phyloP scores from a whole-genome alignment of 2,888 invertebrate genomes.

The Stenchaetothrips biformis region DNA sequence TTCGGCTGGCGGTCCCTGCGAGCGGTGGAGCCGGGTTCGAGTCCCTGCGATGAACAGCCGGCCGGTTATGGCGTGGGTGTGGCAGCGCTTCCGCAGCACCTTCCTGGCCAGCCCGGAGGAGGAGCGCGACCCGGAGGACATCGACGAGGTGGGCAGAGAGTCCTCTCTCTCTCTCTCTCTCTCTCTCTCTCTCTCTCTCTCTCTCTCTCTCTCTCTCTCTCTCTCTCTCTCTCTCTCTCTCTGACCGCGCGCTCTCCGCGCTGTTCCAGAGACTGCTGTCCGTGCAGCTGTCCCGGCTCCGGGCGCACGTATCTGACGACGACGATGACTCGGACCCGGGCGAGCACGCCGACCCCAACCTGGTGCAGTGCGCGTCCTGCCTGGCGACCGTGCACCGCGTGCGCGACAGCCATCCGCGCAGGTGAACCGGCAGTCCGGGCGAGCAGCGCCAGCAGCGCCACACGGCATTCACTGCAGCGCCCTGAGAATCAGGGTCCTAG shows the following conservation, averaged over 20 bases:
- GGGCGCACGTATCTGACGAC: background rate
- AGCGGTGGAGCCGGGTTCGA: no score
- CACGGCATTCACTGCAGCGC: no score
- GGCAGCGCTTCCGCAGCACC: conserved; percentile 42
- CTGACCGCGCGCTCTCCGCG: no score
- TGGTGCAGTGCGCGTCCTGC: conserved; percentile 2
- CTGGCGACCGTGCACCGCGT: background rate
- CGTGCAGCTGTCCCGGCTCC: conserved; percentile 13
- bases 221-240: conserved; percentile 1
- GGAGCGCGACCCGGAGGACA: conserved; percentile 33
- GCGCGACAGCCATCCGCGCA: background rate
- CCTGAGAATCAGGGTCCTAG: no score
- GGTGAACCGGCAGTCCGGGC: background rate
- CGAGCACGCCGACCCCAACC: background rate
- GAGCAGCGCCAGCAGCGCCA: no score
- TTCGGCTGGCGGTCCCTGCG: background rate
- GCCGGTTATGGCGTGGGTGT: conserved; percentile 42
- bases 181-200: conserved; percentile 26
- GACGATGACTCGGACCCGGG: conserved; percentile 10
- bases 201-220: conserved; percentile 7
- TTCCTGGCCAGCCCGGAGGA: conserved; percentile 37
- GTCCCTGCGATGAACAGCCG: background rate
- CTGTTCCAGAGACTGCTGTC: background rate
- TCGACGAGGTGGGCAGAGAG: background rate
- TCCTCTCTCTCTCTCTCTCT: conserved; percentile 5